Base-by-base conservation (phyloP, 2,888 invertebrate genomes). In the Stenurella melanura region DNA sequence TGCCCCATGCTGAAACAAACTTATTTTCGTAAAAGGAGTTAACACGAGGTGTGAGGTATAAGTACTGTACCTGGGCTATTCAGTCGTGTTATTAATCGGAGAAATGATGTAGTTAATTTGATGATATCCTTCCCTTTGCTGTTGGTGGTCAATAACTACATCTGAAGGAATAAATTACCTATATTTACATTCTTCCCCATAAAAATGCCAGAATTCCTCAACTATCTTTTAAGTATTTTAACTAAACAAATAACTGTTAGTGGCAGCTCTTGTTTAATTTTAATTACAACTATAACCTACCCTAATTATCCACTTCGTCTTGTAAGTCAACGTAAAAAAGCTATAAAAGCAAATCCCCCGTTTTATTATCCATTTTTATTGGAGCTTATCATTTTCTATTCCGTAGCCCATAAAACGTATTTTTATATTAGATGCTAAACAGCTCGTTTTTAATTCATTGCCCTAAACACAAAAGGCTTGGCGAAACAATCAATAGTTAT, bases 371-470 rank as follows among this genome's bases (percentile, higher is more conserved):
- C 66, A 42, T 19, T 50, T 67, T 50, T 42, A 50, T 50, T 42
- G 66, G 15, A 50, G 50, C 21, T 50, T 67, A 21, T 42, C 21
- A 15, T 67, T 50, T 67, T 67, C 50, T 42, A 19, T 18, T 42
- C 66, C 60, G 18, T 67, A 19, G 19, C 10, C 66, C 21, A 21
- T 67, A 50, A 67, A 50, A 67, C 17, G 38, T 21, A 54, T 42
- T 67, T 64, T 67, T 67, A 67, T 67, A 67, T 67, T 50, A 42
- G 50, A 67, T n/a, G 18, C 19, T 21, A 67, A 67, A 54, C 66
- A 50, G 19, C 21, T 21, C 42, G 50, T 67, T 67, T 50, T 21
- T 19, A 67, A 54, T 67, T 67, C 54, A 67, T 19, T 15, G 12
- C 12, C 15, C 9, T 11, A 50, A 50, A 19, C 66, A 15, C 11